These are phyloP conservation scores for Meloidogyne floridensis DNA, from an alignment of 1,140 invertebrate genomes.

Conservation along the genomic window DNA sequence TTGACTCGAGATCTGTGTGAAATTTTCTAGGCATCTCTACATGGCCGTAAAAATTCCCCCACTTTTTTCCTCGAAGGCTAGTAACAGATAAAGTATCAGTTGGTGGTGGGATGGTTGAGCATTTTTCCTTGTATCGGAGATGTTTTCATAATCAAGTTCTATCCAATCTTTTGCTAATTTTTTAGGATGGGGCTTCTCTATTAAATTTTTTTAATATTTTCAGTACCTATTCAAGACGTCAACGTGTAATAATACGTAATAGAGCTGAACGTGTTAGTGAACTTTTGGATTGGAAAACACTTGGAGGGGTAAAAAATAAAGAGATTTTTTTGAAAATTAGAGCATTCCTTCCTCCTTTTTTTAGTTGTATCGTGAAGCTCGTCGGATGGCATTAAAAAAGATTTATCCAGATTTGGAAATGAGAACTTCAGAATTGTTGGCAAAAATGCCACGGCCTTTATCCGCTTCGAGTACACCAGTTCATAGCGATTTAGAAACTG, in stretches of 20 bases:
- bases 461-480: slow-evolving; percentile 54
- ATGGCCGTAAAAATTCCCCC: no score
- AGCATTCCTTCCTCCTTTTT: slow-evolving; percentile 19
- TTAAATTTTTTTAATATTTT: slow-evolving; percentile 75
- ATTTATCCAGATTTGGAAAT: slow-evolving; percentile 63
- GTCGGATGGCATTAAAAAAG: slow-evolving; percentile 59
- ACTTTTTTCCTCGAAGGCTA: no score
- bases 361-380: slow-evolving; percentile 62
- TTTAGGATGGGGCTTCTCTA: not conserved
- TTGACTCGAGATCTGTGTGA: no score
- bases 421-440: slow-evolving; percentile 54
- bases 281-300: slow-evolving; percentile 94
- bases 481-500: slow-evolving; percentile 46
- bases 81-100: no score
- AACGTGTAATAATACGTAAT: slow-evolving; percentile 96
- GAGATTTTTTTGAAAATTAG: not conserved
- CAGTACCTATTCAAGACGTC: slow-evolving; percentile 82
- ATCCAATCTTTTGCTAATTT: no score
- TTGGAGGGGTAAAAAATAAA: slow-evolving; percentile 67
- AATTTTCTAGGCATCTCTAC: no score
- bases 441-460: slow-evolving; percentile 57
- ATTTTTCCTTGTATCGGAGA: no score
- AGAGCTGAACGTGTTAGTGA: slow-evolving; percentile 94
- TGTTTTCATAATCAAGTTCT: no score
- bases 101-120: no score